Conservation (phyloP, 2,797 vertebrate species). For the Fratercula arctica region DNA sequence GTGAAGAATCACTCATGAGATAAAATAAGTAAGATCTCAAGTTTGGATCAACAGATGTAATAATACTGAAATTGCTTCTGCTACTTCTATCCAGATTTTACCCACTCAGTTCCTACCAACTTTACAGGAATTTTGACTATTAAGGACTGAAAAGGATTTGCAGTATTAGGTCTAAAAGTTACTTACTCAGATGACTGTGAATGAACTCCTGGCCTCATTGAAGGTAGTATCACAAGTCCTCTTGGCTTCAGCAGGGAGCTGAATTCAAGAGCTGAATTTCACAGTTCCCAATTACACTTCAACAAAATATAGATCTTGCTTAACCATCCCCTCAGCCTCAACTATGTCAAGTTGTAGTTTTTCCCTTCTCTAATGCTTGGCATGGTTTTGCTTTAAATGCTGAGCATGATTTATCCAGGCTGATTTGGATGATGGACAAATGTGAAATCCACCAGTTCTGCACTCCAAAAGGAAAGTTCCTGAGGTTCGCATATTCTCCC, state of each 20-base stretch:
- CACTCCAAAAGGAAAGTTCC: neutral
- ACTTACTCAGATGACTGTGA: neutral
- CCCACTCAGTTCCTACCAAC: neutral
- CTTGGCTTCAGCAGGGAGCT: neutral
- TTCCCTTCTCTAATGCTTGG: neutral
- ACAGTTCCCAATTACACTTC: neutral
- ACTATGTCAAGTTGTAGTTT: neutral
- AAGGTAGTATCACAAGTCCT: neutral
- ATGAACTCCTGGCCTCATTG: neutral
- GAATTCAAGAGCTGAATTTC: neutral
- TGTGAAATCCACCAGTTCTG: neutral
- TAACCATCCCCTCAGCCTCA: neutral
- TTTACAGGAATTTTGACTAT: neutral
- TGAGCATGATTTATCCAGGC: neutral
- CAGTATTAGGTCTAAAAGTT: neutral
- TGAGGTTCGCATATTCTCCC: neutral
- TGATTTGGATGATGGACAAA: neutral
- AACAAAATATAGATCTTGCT: neutral
- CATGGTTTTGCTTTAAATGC: constrained; percentile 9
- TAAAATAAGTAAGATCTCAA: neutral
- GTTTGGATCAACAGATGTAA: neutral
- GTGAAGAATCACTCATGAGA: neutral
- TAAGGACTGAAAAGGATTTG: neutral
- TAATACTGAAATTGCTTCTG: neutral
- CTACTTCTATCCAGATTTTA: neutral